Evolutionary conservation across 2,113 vertebrate genomes (phyloP), one percentile per base, ranked within the genome.

Genomic region (Halcyon senegalensis): DNA sequence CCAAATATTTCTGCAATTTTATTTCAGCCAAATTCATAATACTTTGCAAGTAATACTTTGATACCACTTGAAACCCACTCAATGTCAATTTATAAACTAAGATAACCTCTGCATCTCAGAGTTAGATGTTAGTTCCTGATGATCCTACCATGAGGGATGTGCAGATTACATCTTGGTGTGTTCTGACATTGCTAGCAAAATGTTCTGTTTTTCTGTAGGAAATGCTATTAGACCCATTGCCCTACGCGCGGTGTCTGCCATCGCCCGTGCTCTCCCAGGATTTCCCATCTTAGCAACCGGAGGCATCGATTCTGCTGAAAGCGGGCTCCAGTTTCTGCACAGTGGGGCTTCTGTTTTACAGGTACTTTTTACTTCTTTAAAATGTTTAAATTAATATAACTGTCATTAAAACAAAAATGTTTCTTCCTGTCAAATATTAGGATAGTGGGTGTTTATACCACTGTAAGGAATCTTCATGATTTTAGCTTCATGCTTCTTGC

Each of bases 301-400:
- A 41, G 99, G 99, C 41, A 99, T 99, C 5, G 99, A 99, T 96
- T 99, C 99, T 23, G 99, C 99, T 74, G 99, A 99, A 87, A 95
- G 98, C 7, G 99, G 99, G 7, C 97, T 99, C 20, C 99, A 99
- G 96, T 99, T 99, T 89, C 99, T 99, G 50, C 99, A 99, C 25
- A 98, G 98, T 5, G 99, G 99, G 8, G 99, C 99, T 63, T 99
- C 99, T 5, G 98, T 99, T 60, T 96, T 99, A 68, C 99, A 99
- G 99, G 99, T 99, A 98, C 56, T 1, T 19, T 56, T 59, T 51
- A 27, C 66, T 72, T 18, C 39, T 90, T 89, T 84, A 24, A 69
- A 79, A 50, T 1, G 2, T 70, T 33, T 62, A 21, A 6, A 1
- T 59, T 41, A n/a, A 60, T 73, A 41, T 30, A 48, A 11, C 25